Conservation (phyloP, 2,888 invertebrate species). For the Hypsopygia costalis region DNA sequence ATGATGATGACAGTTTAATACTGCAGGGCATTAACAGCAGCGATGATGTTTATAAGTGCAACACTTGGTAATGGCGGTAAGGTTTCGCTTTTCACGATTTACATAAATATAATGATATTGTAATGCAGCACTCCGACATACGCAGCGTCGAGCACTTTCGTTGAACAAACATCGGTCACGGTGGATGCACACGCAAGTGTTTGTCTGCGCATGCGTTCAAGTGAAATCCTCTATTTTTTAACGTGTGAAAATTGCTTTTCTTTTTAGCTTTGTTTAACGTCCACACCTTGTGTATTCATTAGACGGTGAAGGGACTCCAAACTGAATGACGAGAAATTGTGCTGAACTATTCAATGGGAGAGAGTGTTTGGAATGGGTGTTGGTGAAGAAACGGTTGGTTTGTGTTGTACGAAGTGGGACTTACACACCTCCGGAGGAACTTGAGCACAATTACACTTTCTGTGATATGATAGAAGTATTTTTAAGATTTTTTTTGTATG, state of each 20-base stretch:
- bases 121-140: not conserved
- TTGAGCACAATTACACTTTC: too few species aligned
- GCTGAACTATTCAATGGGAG: not conserved
- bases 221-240: constrained; percentile 13
- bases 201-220: not conserved
- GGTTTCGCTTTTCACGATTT: not conserved
- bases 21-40: too few species aligned
- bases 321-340: not conserved
- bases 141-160: not conserved
- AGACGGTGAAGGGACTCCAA: not conserved
- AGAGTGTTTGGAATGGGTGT: too few species aligned
- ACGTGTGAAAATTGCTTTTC: constrained; percentile 19
- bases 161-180: not conserved
- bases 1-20: too few species aligned
- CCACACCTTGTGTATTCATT: constrained; percentile 4
- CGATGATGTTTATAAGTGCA: too few species aligned
- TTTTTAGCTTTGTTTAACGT: constrained; percentile 10
- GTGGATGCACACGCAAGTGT: not conserved
- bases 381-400: too few species aligned
- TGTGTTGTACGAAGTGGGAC: too few species aligned
- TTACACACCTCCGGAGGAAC: too few species aligned
- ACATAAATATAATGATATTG: not conserved
- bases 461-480: too few species aligned
- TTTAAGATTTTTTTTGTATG: too few species aligned
- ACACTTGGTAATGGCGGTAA: not conserved